Evolutionary conservation across 2,113 vertebrate species (phyloP).

Genomic region (Hymenochirus boettgeri): DNA sequence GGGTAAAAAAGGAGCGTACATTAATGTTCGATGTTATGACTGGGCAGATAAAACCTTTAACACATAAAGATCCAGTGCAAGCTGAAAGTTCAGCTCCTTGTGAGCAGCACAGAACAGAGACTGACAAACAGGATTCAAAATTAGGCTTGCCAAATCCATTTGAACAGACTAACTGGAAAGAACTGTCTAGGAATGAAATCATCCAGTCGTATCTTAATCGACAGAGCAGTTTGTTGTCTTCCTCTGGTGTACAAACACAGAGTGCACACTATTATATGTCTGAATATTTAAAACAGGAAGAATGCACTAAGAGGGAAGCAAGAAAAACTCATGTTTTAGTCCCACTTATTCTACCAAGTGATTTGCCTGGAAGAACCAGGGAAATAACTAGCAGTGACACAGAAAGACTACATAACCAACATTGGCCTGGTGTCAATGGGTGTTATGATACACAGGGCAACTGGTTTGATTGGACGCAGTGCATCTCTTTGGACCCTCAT

Average conservation of each 20-base stretch:
- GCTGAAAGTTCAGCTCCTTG: constrained; percentile 57
- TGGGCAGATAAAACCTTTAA: constrained; percentile 80
- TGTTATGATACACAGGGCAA: constrained; percentile 86
- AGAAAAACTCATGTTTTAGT: constrained; percentile 71
- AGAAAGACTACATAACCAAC: constrained; percentile 69
- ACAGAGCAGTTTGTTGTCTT: constrained; percentile 85
- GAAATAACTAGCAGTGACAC: constrained; percentile 73
- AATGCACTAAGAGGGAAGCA: constrained; percentile 65
- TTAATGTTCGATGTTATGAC: constrained; percentile 87
- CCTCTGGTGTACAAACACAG: constrained; percentile 73
- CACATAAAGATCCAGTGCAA: constrained; percentile 70
- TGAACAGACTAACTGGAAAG: constrained; percentile 91
- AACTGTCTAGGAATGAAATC: constrained; percentile 83
- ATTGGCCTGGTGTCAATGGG: constrained; percentile 91
- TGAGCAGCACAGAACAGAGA: constrained; percentile 76
- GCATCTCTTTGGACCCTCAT: constrained; percentile 85
- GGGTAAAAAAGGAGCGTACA: constrained; percentile 91
- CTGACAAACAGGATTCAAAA: constrained; percentile 64
- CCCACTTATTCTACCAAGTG: constrained; percentile 60
- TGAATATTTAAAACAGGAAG: constrained; percentile 82
- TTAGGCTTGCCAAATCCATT: constrained; percentile 74
- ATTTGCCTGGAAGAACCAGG: constrained; percentile 77
- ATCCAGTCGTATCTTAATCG: constrained; percentile 89
- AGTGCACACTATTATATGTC: constrained; percentile 80
- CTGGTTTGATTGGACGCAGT: constrained; percentile 96